Percentiles rank a stretch among this genome's conserved stretches.
These are phyloP conservation scores for Hydrophis major DNA, from an alignment of 2,797 vertebrate species.

Conservation along the genomic window DNA sequence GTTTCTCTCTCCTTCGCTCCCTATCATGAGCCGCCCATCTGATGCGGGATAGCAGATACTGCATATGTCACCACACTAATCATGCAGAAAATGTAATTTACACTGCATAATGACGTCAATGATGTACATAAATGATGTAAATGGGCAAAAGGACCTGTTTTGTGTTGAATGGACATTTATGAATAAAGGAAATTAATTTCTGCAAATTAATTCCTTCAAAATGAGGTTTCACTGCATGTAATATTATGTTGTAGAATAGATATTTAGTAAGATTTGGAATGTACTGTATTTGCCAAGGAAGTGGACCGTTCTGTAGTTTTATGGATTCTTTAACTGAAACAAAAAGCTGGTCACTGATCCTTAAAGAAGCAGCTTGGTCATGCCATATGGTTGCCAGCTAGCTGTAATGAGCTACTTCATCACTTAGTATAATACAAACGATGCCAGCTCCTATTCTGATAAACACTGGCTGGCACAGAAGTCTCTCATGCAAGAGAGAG, in stretches of 20 bases:
- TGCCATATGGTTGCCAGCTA: background rate
- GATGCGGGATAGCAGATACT: no score
- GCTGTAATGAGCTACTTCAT: background rate
- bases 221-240: background rate
- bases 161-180: background rate
- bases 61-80: background rate
- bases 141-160: background rate
- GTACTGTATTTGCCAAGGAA: background rate
- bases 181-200: background rate
- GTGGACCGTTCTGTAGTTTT: background rate
- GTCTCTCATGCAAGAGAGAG: conserved; percentile 21
- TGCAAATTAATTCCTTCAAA: background rate
- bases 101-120: background rate
- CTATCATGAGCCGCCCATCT: no score
- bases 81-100: background rate
- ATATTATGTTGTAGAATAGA: background rate
- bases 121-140: background rate
- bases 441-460: background rate
- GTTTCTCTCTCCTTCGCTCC: no score
- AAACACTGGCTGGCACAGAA: conserved; percentile 9
- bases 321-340: background rate
- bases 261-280: background rate
- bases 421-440: background rate
- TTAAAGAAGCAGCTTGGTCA: background rate
- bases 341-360: background rate